A percentile compares a stretch with the other conserved stretches of the same genome.
phyloP scores from a whole-genome alignment of 2,888 invertebrate genomes.

The Drosophila picticornis region DNA sequence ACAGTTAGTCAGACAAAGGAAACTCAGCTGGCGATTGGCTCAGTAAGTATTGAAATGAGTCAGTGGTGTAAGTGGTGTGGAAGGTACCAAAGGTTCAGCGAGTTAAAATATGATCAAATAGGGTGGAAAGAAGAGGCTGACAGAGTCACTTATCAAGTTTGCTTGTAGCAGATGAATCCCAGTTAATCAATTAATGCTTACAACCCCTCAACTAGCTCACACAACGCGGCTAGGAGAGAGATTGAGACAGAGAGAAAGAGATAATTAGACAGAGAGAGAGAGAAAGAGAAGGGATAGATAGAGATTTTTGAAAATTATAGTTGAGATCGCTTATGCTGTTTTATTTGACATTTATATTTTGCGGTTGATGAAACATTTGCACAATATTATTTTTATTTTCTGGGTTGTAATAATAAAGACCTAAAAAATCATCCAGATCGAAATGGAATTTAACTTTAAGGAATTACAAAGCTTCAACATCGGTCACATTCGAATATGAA shows the following conservation, averaged over 20 bases:
- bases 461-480: not conserved
- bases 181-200: slow-evolving; percentile 25
- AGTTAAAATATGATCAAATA: slow-evolving; percentile 20
- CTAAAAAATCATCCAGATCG: not conserved
- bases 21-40: slow-evolving; percentile 52
- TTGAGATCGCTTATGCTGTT: not conserved
- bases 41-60: slow-evolving; percentile 45
- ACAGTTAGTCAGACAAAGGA: slow-evolving; percentile 57
- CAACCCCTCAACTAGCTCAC: slow-evolving; percentile 17
- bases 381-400: not conserved
- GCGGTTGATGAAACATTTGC: not conserved
- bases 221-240: not conserved
- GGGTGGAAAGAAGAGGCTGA: slow-evolving; percentile 12
- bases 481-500: not conserved
- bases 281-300: not conserved
- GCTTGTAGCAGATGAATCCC: slow-evolving; percentile 3
- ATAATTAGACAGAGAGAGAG: rapidly evolving
- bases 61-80: slow-evolving; percentile 26
- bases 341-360: not conserved
- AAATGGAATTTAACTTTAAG: not conserved
- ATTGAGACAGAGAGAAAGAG: not conserved
- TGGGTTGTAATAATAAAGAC: not conserved
- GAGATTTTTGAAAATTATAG: not conserved
- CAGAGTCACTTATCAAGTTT: slow-evolving; percentile 23
- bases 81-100: slow-evolving; percentile 11